Conservation (phyloP, 2,113 vertebrate species). For the Oxyura jamaicensis region DNA sequence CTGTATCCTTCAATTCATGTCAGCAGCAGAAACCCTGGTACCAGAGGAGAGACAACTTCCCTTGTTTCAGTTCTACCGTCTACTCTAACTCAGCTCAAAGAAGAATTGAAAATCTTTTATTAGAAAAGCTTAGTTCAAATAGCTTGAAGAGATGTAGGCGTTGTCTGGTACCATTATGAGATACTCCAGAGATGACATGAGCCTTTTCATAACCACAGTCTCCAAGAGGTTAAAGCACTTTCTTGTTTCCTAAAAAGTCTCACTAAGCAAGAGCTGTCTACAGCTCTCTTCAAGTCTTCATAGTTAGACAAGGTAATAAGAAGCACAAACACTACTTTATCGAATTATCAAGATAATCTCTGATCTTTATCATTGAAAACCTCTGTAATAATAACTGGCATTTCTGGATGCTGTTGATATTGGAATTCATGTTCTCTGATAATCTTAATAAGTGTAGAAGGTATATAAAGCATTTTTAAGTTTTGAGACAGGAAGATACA, state of each 20-base stretch:
- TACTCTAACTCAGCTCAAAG: background rate
- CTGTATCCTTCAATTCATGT: background rate
- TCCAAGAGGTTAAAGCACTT: background rate
- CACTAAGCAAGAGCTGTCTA: background rate
- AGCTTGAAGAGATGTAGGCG: background rate
- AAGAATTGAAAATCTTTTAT: background rate
- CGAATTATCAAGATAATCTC: background rate
- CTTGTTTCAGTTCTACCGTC: background rate
- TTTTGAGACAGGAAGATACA: background rate
- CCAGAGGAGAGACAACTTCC: background rate
- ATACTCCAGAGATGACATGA: background rate
- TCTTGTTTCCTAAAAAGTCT: background rate
- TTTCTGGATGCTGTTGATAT: background rate
- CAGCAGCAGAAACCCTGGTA: background rate
- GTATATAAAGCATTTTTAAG: background rate
- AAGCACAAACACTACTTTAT: background rate
- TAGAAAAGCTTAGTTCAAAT: background rate
- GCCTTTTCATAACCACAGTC: background rate
- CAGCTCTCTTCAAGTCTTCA: background rate
- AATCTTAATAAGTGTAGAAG: background rate
- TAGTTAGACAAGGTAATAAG: background rate
- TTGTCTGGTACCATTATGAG: background rate
- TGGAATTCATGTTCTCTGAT: background rate
- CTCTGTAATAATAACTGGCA: background rate
- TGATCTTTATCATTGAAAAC: background rate